Evolutionary conservation across 2,113 vertebrate genomes (phyloP), one percentile per base, ranked within the genome.

Genomic region (Sinosuthora webbiana): DNA sequence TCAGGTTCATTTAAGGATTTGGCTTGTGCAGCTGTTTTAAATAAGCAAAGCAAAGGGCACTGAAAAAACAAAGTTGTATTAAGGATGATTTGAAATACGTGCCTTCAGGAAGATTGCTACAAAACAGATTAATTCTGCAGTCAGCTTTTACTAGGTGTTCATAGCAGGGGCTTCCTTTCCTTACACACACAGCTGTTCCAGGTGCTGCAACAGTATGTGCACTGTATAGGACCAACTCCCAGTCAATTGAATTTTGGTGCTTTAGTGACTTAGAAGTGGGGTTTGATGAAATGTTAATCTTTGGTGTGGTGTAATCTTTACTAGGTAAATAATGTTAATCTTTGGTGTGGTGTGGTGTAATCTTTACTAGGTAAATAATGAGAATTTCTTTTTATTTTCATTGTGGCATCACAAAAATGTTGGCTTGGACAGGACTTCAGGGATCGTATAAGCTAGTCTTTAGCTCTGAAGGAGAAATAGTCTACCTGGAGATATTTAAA

Each of bases 351-450:
- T n/a, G n/a, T n/a, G n/a, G n/a, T n/a, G n/a, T n/a, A n/a, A n/a
- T n/a, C n/a, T 56, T 80, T 80, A 42, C 9, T 12, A 62, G 30
- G 44, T 39, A 50, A 83, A 69, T 92, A 92, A 69, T 42, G 33
- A 45, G 15, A 65, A 33, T 45, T 83, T 86, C 7, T 90, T 85
- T 57, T 69, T 55, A 2, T 7, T 83, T 15, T 65, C 7, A 35
- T 62, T 30, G 4, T 53, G 31, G 22, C 19, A 35, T 79, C 24
- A 44, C 27, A 25, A 49, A 92, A 64, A 10, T 2, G 0, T 45
- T 71, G 49, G 28, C 21, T 57, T 62, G 50, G 33, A 39, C 4
- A 10, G 27, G 14, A 73, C 11, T 64, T 82, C 0, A 0, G 30
- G 23, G 10, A 68, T 86, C 2, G 5, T 33, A 28, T 68, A 45